Conservation (phyloP, 2,888 invertebrate genomes). For the Eurytoma adleriae region DNA sequence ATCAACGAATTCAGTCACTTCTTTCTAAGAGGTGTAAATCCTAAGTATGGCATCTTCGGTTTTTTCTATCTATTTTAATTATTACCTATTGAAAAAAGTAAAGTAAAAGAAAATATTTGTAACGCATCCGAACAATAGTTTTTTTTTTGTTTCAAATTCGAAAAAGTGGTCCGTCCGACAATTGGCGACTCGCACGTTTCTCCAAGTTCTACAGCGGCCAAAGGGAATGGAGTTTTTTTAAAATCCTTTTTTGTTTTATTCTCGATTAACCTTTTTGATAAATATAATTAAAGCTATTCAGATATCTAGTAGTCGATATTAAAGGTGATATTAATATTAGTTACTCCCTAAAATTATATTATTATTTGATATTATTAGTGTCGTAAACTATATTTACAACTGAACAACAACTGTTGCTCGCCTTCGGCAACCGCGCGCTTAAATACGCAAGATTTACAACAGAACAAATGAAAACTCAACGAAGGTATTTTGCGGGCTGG, state of each 20-base stretch:
- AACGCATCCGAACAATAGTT: background rate
- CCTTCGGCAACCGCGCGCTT: constrained; percentile 35
- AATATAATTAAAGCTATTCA: constrained; percentile 69
- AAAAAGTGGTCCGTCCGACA: constrained; percentile 34
- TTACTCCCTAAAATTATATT: constrained; percentile 61
- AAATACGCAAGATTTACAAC: constrained; percentile 56
- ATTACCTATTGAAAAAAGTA: constrained; percentile 18
- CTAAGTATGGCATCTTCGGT: constrained; percentile 67
- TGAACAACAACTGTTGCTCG: constrained; percentile 70
- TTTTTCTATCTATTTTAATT: constrained; percentile 43
- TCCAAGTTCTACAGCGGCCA: constrained; percentile 10
- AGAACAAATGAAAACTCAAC: constrained; percentile 50
- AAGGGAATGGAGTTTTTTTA: constrained; percentile 3
- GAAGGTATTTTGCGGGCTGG: background rate
- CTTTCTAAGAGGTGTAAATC: constrained; percentile 43
- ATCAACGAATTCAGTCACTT: constrained; percentile 46
- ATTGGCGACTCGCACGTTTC: background rate
- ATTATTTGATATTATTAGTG: constrained; percentile 67
- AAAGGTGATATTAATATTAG: constrained; percentile 68
- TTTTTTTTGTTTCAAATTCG: background rate
- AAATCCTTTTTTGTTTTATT: constrained; percentile 22
- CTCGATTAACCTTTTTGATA: constrained; percentile 47
- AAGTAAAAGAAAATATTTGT: background rate
- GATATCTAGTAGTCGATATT: constrained; percentile 68
- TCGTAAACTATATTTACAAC: constrained; percentile 74